Evolutionary conservation across 2,113 vertebrate genomes (phyloP).

Genomic region (Gasterosteus aculeatus): DNA sequence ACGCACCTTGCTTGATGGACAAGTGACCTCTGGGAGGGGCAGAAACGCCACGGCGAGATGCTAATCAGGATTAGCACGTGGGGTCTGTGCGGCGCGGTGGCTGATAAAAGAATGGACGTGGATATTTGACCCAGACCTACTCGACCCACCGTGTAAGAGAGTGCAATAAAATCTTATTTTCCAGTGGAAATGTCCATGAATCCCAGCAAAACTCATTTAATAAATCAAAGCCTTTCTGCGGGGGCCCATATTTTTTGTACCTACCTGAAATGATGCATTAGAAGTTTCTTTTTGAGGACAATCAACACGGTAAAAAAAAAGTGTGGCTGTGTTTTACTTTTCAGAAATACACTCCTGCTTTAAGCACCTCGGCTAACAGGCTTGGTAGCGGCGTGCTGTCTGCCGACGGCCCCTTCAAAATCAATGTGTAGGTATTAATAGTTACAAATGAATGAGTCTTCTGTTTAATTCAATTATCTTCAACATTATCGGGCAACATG

Average conservation of each 20-base stretch:
- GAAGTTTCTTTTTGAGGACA: not conserved
- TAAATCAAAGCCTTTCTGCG: no score
- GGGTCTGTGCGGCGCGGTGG: constrained; percentile 23
- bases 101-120: constrained; percentile 30
- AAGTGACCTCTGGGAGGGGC: constrained; percentile 52
- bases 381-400: not conserved
- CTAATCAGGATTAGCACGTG: constrained; percentile 62
- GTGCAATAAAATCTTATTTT: not conserved
- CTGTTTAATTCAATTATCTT: no score
- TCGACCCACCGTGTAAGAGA: not conserved
- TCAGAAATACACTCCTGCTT: not conserved
- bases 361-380: not conserved
- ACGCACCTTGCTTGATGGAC: constrained; percentile 53
- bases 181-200: not conserved
- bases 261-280: not conserved
- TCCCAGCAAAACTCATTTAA: no score
- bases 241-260: no score
- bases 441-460: no score
- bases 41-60: constrained; percentile 38
- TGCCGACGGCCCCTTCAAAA: not conserved
- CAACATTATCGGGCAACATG: not conserved
- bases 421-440: not conserved
- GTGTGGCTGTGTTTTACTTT: not conserved
- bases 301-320: no score
- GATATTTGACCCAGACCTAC: constrained; percentile 9